Evolutionary conservation across 1,140 invertebrate genomes (phyloP), one percentile per base, ranked within the genome.

Genomic region (Drosophila nebulosa): DNA sequence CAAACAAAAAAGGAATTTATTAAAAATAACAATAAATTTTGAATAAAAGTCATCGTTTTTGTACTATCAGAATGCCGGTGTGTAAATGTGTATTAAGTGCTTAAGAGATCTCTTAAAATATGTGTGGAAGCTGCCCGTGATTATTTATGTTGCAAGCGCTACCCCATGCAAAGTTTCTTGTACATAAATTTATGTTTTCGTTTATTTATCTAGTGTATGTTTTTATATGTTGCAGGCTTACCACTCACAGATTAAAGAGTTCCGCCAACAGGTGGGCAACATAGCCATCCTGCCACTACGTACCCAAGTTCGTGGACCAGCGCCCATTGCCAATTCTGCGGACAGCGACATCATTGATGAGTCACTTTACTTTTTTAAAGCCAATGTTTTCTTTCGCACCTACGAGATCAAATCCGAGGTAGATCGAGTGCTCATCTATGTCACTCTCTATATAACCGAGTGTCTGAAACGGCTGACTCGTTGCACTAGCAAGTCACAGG

Each of bases 321-420:
- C 98, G 4, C 96, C 96, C 39, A 93, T 93, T 66, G 93, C 93
- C 27, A 94, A 94, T 18, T 21, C 18, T 69, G 88, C 92, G 58
- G 95, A 97, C 24, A 93, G 94, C 73, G 99, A 99, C 92, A 97
- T 99, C 74, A 97, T 99, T 74, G 99, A 99, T 93, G 99, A 99
- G 94, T 96, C 98, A 26, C 93, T 99, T 7, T 97, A 96, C 90
- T 99, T 95, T 91, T 99, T 99, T 92, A 99, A 99, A 93, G 98
- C 99, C 1, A 99, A 99, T 93, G 98, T 99, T 5, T 99, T 99
- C 92, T 99, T 99, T 91, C 95, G 98, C 76, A 99, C 98, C 46
- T 99, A 99, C 92, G 98, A 99, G 93, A 98, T 99, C 62, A 99
- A 99, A 94, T 98, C 96, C 86, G 97, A 99, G 92, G 95, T 97